A percentile compares a stretch with the other conserved stretches of the same genome.
phyloP scores from a whole-genome alignment of 2,888 invertebrate species.

The Synanthedon myopaeformis region DNA sequence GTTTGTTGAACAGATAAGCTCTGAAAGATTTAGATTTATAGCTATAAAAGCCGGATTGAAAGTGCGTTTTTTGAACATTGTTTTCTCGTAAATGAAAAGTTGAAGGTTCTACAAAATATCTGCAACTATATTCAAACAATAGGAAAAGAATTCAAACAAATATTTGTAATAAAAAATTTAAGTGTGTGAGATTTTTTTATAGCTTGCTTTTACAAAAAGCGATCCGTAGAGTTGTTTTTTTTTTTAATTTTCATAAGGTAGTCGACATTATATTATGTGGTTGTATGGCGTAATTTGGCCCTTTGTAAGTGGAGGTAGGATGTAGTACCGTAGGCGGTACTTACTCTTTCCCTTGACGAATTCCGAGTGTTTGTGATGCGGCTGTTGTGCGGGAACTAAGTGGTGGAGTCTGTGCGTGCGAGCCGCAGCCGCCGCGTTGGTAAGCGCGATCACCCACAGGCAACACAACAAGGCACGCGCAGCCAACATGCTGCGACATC shows the following conservation, averaged over 20 bases:
- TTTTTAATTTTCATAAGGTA: too few species aligned
- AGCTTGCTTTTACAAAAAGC: too few species aligned
- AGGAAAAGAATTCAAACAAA: too few species aligned
- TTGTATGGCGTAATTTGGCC: neutral
- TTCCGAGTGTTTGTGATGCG: slow-evolving; percentile 67
- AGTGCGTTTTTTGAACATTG: too few species aligned
- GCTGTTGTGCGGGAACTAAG: slow-evolving; percentile 33
- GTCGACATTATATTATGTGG: too few species aligned
- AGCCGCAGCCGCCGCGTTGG: slow-evolving; percentile 18
- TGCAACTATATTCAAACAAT: too few species aligned
- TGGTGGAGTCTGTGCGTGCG: slow-evolving; percentile 40
- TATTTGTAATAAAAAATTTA: too few species aligned
- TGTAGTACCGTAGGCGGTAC: slow-evolving; percentile 40
- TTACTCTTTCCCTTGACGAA: slow-evolving; percentile 86
- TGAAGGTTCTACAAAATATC: too few species aligned
- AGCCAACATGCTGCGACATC: slow-evolving; percentile 64
- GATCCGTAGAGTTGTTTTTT: too few species aligned
- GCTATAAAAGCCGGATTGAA: too few species aligned
- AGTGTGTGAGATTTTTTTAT: too few species aligned
- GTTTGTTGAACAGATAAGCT: slow-evolving; percentile 50
- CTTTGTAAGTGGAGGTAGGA: slow-evolving; percentile 13
- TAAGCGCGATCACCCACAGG: slow-evolving; percentile 41
- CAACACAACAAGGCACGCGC: slow-evolving; percentile 54
- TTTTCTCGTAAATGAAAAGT: too few species aligned
- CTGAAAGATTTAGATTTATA: slow-evolving; percentile 1